Evolutionary conservation across 2,888 invertebrate species (phyloP), one percentile per base, ranked within the genome.

Genomic region (Pterostichus madidus): DNA sequence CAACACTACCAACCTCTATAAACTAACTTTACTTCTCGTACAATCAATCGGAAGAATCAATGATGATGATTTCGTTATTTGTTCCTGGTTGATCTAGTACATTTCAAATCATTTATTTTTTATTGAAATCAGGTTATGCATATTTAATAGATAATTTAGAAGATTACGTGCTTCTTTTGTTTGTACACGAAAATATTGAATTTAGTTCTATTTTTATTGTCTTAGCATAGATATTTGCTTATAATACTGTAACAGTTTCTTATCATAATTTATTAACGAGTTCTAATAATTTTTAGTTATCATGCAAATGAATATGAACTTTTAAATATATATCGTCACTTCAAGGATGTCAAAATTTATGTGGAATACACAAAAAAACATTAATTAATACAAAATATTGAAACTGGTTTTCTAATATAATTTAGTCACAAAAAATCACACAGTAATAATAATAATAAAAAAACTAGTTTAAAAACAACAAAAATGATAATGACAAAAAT

Each of bases 1-100:
- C 35, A 68, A 80, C 73, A 80, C 80, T 80, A 53, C 73, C 73
- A 73, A 80, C 80, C 80, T 73, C 80, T 80, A 80, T 80, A 56
- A n/a, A 10, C 64, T 11, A 31, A 24, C 59, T 59, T 53, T 24
- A 59, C 59, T 59, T 10, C 24, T 59, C 24, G 17, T 8, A 8
- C 39, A 8, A 39, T 39, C 39, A 39, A 39, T 39, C 39, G 1
- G 1, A 7, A 11, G 8, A 13, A 10, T 49, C 2, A 44, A 10
- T 44, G 49, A 49, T 49, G 49, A 49, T 49, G 49, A 49, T 49
- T 11, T n/a, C 10, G 39, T 49, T 11, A 49, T 49, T 49, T 49
- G 49, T 31, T 17, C 17, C 64, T 64, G 11, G 64, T 49, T 49
- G 49, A 49, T 49, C 49, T 49, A n/a, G n/a, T n/a, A 49, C 49